A percentile compares a stretch with the other conserved stretches of the same genome.
Conservation (phyloP, 2,113 vertebrate genomes). For the Pyxicephalus adspersus region DNA sequence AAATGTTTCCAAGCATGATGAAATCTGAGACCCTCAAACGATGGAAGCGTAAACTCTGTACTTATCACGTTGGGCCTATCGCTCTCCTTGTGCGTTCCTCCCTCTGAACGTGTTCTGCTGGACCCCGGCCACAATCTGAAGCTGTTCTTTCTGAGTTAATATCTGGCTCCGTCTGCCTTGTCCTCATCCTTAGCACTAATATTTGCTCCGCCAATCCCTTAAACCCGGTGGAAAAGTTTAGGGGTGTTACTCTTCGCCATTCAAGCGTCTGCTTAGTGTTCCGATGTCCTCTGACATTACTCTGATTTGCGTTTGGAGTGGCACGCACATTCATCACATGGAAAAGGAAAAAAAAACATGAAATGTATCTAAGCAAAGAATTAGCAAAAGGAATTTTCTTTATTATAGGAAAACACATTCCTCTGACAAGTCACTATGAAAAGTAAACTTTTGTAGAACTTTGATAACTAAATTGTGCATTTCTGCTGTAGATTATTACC, state of each 20-base stretch:
- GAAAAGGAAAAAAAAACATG: background rate
- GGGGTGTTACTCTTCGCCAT: background rate
- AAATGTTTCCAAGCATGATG: background rate
- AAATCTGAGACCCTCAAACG: background rate
- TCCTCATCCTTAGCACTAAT: background rate
- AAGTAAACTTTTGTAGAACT: background rate
- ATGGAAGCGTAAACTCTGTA: background rate
- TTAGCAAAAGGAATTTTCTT: constrained; percentile 6
- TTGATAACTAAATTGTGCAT: background rate
- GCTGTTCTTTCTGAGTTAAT: constrained; percentile 25
- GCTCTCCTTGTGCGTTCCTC: background rate
- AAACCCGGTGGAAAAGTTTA: background rate
- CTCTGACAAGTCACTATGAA: background rate
- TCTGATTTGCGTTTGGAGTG: background rate
- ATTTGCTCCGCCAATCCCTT: constrained; percentile 4
- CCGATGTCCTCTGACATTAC: background rate
- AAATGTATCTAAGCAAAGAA: background rate
- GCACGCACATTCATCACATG: constrained; percentile 22
- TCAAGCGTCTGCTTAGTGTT: constrained; percentile 28
- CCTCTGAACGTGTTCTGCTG: background rate
- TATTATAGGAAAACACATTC: constrained; percentile 14
- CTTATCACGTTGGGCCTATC: too few species aligned
- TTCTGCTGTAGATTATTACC: too few species aligned
- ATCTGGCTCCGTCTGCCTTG: background rate
- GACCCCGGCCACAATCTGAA: background rate